Evolutionary conservation across 2,888 invertebrate species (phyloP), one percentile per base, ranked within the genome.

Genomic region (Stenichneumon culpator): DNA sequence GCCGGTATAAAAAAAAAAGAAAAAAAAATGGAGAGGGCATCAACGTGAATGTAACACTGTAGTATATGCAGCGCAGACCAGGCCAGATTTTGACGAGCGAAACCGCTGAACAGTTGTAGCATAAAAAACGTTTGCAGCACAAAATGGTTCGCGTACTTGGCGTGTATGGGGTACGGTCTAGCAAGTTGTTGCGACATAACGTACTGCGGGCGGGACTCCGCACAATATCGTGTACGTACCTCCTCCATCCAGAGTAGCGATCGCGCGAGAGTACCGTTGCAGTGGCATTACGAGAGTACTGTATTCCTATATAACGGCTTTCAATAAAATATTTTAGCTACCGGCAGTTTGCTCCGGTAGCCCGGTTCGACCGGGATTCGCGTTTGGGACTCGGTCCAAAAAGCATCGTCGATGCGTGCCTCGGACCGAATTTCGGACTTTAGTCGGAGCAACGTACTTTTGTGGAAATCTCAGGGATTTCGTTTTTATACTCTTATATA

Each of bases 281-380:
- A 44, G 44, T 44, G 16, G 25, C 39, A 44, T 44, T 39, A 57
- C 57, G 25, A 60, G 22, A 73, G 60, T 60, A 54, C 57, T 4
- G 57, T 57, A 47, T 74, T 74, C 44, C 7, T 22, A 19, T 70
- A 78, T 65, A 82, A 67, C 69, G 65, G 57, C 63, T 69, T 60
- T 80, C 75, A 78, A 84, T 83, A 83, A 86, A 83, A 84, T 78
- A 84, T 82, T 84, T 79, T 54, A 32, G 47, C 57, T 63, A 52
- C 52, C 39, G 36, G 32, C 63, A 39, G 57, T 74, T 74, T 74
- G 28, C 60, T 50, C 25, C 47, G 32, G 36, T 54, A 16, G 9
- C 14, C 28, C 32, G 9, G 54, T 22, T n/a, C 28, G 39, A 60
- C 19, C 68, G 63, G 22, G 75, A n/a, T 67, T 74, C 36, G 44